Evolutionary conservation across 2,113 vertebrate species (phyloP).

Genomic region (Trematomus loennbergii): DNA sequence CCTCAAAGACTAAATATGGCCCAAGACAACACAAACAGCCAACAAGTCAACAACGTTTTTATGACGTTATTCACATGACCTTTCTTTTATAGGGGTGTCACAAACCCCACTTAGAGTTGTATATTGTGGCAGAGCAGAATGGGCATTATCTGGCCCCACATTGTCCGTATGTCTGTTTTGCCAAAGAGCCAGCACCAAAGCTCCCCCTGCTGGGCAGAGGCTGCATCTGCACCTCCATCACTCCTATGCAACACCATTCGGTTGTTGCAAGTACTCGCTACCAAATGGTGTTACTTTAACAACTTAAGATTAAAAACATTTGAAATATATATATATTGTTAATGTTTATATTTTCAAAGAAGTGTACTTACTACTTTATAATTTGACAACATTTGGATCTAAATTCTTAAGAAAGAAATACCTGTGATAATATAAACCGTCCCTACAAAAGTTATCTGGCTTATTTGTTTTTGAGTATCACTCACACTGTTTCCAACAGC

Average conservation of each 20-base stretch:
- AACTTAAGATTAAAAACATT: not conserved
- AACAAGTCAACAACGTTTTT: not conserved
- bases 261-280: slow-evolving; percentile 1
- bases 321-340: not conserved
- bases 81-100: slow-evolving; percentile 10
- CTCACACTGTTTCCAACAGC: not conserved
- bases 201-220: slow-evolving; percentile 76
- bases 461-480: slow-evolving; percentile 11
- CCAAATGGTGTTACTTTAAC: slow-evolving; percentile 9
- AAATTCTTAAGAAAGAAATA: not conserved
- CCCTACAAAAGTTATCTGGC: not conserved
- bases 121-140: slow-evolving; percentile 22
- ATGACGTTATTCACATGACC: not conserved
- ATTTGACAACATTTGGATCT: not conserved
- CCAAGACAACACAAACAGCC: not conserved
- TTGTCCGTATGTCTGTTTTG: slow-evolving; percentile 7
- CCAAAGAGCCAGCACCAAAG: slow-evolving; percentile 45
- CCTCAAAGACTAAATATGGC: slow-evolving; percentile 1
- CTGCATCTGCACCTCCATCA: slow-evolving; percentile 46
- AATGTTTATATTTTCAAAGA: not conserved
- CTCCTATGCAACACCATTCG: slow-evolving; percentile 17
- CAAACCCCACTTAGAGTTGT: slow-evolving; percentile 8
- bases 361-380: not conserved
- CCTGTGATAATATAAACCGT: too few species aligned
- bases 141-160: not conserved